These are phyloP conservation scores for Garrulus glandarius DNA, from an alignment of 2,797 vertebrate genomes.

Conservation along the genomic window DNA sequence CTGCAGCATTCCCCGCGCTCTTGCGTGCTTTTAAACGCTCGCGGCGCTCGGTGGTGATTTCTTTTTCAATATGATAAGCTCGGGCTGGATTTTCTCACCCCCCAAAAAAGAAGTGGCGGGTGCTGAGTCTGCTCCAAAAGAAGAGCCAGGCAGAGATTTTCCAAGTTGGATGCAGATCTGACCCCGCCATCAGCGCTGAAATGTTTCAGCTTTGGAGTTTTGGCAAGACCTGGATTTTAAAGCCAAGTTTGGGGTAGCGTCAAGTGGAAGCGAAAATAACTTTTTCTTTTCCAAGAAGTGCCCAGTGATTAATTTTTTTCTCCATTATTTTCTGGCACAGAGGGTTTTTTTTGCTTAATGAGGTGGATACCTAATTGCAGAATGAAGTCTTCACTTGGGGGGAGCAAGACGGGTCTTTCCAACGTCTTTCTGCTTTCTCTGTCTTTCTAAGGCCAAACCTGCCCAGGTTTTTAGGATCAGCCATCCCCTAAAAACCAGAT, in stretches of 20 bases:
- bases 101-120: background rate
- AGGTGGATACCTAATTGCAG: background rate
- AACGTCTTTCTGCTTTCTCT: background rate
- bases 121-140: background rate
- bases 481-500: background rate
- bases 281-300: background rate
- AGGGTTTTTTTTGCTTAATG: background rate
- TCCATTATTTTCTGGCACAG: background rate
- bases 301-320: background rate
- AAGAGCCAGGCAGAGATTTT: background rate
- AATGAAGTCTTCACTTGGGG: background rate
- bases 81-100: background rate
- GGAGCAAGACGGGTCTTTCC: background rate
- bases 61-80: background rate
- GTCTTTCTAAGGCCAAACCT: background rate
- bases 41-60: rapidly evolving
- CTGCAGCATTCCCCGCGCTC: rapidly evolving
- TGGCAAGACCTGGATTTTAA: background rate
- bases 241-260: background rate
- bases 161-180: background rate
- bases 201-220: background rate
- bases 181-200: background rate
- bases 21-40: background rate
- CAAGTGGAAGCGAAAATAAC: background rate
- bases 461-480: background rate